These are phyloP conservation scores for Eledone cirrhosa DNA, from an alignment of 2,888 invertebrate species.

Conservation along the genomic window DNA sequence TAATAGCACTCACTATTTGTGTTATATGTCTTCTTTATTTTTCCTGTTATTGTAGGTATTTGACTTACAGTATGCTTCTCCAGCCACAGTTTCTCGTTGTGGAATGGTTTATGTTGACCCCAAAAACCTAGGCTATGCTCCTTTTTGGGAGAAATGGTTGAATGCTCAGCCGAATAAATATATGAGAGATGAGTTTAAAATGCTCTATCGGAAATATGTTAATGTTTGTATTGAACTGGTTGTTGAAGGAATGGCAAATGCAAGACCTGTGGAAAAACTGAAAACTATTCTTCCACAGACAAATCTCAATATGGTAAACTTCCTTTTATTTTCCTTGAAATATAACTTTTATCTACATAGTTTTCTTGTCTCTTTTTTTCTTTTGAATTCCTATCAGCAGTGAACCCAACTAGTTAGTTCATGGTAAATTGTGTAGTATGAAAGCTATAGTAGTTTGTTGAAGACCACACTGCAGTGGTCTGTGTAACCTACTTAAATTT, in stretches of 20 bases:
- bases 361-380: too few relatives aligned
- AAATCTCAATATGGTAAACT: constrained; percentile 81
- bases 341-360: background rate
- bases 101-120: constrained; percentile 96
- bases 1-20: too few relatives aligned
- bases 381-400: too few relatives aligned
- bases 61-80: constrained; percentile 88
- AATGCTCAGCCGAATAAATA: constrained; percentile 57
- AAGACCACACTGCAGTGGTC: too few relatives aligned
- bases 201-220: constrained; percentile 81
- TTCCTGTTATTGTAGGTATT: constrained; percentile 73
- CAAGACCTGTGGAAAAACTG: constrained; percentile 73
- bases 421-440: too few relatives aligned
- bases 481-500: too few relatives aligned
- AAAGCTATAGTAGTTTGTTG: too few relatives aligned
- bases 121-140: constrained; percentile 85
- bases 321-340: background rate
- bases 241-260: constrained; percentile 78
- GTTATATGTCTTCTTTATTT: too few relatives aligned
- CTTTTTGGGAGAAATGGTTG: constrained; percentile 87
- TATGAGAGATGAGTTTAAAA: constrained; percentile 53
- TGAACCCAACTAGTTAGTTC: too few relatives aligned
- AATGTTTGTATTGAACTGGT: constrained; percentile 77
- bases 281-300: constrained; percentile 86
- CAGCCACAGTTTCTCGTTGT: constrained; percentile 90